These are phyloP conservation scores for Marronus borbonicus DNA, from an alignment of 2,888 invertebrate genomes.

Conservation along the genomic window DNA sequence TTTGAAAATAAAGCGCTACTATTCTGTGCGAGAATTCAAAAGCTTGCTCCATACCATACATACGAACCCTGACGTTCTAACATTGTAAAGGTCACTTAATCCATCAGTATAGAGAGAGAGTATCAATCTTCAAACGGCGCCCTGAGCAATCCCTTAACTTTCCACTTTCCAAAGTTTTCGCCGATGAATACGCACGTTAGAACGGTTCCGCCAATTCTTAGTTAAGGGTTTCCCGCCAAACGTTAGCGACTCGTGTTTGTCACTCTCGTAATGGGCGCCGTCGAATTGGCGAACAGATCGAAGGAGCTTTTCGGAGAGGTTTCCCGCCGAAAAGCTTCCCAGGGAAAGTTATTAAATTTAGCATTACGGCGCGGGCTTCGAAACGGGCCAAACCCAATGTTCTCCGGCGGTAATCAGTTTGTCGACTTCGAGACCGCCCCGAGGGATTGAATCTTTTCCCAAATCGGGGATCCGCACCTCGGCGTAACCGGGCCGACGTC, in stretches of 20 bases:
- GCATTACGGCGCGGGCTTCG: slow-evolving; percentile 5
- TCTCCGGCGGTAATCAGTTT: slow-evolving; percentile 44
- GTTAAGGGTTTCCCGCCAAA: slow-evolving; percentile 12
- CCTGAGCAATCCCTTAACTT: slow-evolving; percentile 17
- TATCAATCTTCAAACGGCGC: slow-evolving; percentile 31
- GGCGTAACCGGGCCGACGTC: slow-evolving; percentile 34
- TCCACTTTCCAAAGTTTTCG: slow-evolving; percentile 36
- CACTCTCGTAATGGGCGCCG: slow-evolving; percentile 20
- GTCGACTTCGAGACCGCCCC: slow-evolving; percentile 43
- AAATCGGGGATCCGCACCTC: slow-evolving; percentile 39
- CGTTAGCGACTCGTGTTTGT: slow-evolving; percentile 35
- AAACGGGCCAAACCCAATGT: slow-evolving; percentile 18
- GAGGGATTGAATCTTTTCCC: slow-evolving; percentile 34
- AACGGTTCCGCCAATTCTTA: slow-evolving; percentile 31
- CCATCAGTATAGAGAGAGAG: slow-evolving; percentile 17
- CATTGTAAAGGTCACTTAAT: slow-evolving; percentile 27
- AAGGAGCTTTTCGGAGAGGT: slow-evolving; percentile 31
- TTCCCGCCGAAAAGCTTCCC: slow-evolving; percentile 32
- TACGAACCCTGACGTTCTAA: neutral
- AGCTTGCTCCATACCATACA: neutral
- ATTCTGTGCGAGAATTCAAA: neutral
- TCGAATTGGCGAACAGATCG: slow-evolving; percentile 38
- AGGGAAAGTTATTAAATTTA: slow-evolving; percentile 44
- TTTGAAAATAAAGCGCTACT: neutral
- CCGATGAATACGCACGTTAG: slow-evolving; percentile 1